Conservation (phyloP, 2,113 vertebrate genomes). For the Taurulus bubalis region DNA sequence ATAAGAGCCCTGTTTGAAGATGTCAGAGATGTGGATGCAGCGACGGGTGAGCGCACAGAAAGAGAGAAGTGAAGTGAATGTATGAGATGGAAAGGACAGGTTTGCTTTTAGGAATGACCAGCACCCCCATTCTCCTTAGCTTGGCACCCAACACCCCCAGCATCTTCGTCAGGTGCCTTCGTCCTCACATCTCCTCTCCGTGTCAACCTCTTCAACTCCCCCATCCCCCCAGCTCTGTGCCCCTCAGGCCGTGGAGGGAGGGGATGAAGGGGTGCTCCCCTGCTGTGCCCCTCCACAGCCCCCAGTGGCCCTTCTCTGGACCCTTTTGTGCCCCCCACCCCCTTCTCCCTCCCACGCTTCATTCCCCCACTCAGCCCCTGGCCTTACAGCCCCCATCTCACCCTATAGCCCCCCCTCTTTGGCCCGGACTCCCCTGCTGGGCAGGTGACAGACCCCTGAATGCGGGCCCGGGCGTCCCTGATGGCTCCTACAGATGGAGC, state of each 20-base stretch:
- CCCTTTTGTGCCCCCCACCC: constrained; percentile 91
- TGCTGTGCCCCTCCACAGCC: constrained; percentile 88
- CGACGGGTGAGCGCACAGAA: constrained; percentile 24
- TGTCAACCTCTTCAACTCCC: constrained; percentile 61
- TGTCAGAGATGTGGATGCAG: constrained; percentile 29
- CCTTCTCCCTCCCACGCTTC: constrained; percentile 87
- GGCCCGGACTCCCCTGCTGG: constrained; percentile 88
- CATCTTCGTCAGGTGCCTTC: constrained; percentile 80
- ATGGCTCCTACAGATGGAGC: constrained; percentile 99
- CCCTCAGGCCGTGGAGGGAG: constrained; percentile 83
- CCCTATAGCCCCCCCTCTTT: constrained; percentile 80
- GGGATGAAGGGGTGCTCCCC: constrained; percentile 91
- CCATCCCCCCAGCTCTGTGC: constrained; percentile 70
- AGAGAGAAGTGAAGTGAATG: constrained; percentile 42
- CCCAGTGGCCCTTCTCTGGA: constrained; percentile 87
- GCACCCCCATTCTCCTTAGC: constrained; percentile 34
- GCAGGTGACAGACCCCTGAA: constrained; percentile 99
- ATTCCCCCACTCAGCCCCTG: constrained; percentile 88
- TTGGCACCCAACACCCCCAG: constrained; percentile 44
- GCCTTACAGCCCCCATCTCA: constrained; percentile 78
- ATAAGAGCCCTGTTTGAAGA: constrained; percentile 29
- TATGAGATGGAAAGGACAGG: constrained; percentile 61
- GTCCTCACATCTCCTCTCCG: constrained; percentile 63
- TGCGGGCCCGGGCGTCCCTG: constrained; percentile 92
- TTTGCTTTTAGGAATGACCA: constrained; percentile 56